phyloP scores from a whole-genome alignment of 2,113 vertebrate genomes.

The Riparia riparia region DNA sequence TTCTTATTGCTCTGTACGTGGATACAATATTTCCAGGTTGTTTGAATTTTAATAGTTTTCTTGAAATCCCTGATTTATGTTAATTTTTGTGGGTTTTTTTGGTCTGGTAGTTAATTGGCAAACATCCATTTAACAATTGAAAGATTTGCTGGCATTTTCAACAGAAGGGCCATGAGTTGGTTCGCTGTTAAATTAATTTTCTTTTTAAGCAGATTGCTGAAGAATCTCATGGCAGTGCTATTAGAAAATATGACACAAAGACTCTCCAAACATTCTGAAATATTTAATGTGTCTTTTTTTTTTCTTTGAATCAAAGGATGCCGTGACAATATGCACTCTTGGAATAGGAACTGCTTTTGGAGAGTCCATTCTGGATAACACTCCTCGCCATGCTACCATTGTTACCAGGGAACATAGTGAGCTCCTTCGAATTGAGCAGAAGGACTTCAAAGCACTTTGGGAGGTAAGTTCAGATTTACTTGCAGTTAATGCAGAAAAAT shows the following conservation, averaged over 20 bases:
- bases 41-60: not conserved
- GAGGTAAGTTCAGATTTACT: constrained; percentile 83
- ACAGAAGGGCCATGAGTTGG: not conserved
- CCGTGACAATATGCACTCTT: constrained; percentile 94
- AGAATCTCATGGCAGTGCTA: not conserved
- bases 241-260: not conserved
- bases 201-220: not conserved
- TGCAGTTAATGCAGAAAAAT: not conserved
- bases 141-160: not conserved
- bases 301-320: constrained; percentile 82
- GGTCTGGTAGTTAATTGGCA: not conserved
- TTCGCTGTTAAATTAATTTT: not conserved
- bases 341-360: constrained; percentile 96
- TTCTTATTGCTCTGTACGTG: not conserved
- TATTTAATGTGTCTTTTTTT: not conserved
- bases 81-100: not conserved
- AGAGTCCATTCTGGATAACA: constrained; percentile 97
- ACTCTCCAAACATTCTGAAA: not conserved
- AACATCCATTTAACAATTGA: not conserved
- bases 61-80: not conserved
- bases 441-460: constrained; percentile 95
- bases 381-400: constrained; percentile 95
- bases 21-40: not conserved
- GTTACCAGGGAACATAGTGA: constrained; percentile 92
- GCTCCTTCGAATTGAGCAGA: constrained; percentile 94